Evolutionary conservation across 1,140 invertebrate species (phyloP).

Genomic region (Drosophila ohnishii): DNA sequence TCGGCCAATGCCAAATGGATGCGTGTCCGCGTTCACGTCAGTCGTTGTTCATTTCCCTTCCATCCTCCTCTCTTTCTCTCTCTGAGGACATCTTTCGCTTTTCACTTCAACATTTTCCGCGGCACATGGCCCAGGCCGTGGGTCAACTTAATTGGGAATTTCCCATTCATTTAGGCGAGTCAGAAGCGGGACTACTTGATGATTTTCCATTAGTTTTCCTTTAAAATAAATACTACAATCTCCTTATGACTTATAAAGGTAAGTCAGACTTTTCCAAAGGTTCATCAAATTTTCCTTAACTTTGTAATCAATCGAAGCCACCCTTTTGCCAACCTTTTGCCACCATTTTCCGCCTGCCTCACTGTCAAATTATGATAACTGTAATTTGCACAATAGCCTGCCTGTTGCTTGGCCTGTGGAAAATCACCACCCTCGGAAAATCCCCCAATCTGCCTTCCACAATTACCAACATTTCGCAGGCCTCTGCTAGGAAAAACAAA

Average conservation of each 20-base stretch:
- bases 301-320: not conserved
- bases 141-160: slow-evolving; percentile 69
- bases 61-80: not conserved
- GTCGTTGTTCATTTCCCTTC: not conserved
- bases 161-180: slow-evolving; percentile 50
- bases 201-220: not conserved
- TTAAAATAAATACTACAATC: too few species aligned
- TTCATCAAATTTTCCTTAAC: not conserved
- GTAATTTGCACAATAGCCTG: slow-evolving; percentile 7
- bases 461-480: slow-evolving; percentile 27
- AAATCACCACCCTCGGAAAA: slow-evolving; percentile 15
- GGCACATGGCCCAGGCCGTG: slow-evolving; percentile 11
- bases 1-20: slow-evolving; percentile 51
- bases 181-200: too few species aligned
- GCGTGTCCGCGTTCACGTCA: slow-evolving; percentile 31
- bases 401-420: slow-evolving; percentile 29
- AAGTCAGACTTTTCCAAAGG: not conserved
- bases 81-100: not conserved
- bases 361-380: slow-evolving; percentile 40
- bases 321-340: not conserved
- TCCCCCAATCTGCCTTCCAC: slow-evolving; percentile 13
- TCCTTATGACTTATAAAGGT: too few species aligned
- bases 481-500: slow-evolving; percentile 18
- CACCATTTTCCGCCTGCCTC: not conserved
- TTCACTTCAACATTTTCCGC: slow-evolving; percentile 25